Conservation (phyloP, 2,888 invertebrate genomes). For the Poecilobothrus nobilitatus region DNA sequence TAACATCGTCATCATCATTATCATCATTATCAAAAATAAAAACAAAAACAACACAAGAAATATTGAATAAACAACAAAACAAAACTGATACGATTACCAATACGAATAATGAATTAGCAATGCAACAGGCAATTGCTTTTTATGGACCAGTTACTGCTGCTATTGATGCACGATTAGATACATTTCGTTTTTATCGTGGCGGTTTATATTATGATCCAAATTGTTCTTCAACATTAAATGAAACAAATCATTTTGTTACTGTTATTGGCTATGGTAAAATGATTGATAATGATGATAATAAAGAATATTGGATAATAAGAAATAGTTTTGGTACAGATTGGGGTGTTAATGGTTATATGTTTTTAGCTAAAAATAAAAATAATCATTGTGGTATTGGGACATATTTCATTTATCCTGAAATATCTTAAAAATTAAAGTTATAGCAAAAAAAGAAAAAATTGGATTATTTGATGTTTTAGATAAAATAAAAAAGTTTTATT, state of each 20-base stretch:
- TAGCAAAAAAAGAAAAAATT: not conserved
- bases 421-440: not conserved
- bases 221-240: constrained; percentile 11
- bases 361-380: constrained; percentile 67
- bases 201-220: constrained; percentile 19
- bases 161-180: constrained; percentile 15
- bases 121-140: constrained; percentile 17
- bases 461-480: too few relatives aligned
- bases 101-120: constrained; percentile 16
- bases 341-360: constrained; percentile 58
- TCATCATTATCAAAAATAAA: not conserved
- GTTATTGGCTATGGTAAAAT: constrained; percentile 20
- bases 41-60: not conserved
- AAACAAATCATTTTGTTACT: constrained; percentile 16
- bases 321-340: constrained; percentile 57
- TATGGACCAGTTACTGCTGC: constrained; percentile 19
- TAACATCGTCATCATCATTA: not conserved
- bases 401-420: not conserved
- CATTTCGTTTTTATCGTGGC: constrained; percentile 15
- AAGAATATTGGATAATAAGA: constrained; percentile 21
- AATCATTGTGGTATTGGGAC: constrained; percentile 70
- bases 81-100: not conserved
- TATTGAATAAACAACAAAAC: not conserved
- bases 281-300: not conserved
- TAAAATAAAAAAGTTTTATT: too few relatives aligned